Conservation (phyloP, 2,888 invertebrate genomes). For the Melanchra persicariae region DNA sequence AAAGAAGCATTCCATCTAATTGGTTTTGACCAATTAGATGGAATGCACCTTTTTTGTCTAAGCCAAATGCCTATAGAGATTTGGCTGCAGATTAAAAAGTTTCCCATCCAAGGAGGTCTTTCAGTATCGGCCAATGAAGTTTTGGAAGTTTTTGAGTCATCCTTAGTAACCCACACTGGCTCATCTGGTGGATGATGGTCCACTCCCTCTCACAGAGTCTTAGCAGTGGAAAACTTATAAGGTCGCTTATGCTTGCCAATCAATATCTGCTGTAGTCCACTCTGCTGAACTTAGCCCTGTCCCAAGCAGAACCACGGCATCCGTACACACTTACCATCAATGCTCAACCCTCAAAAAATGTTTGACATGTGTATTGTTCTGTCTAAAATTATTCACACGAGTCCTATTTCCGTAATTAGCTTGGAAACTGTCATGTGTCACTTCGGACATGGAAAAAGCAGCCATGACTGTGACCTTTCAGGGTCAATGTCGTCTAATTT, state of each 20-base stretch:
- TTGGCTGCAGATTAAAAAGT: neutral
- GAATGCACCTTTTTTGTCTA: no score
- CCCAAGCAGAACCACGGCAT: no score
- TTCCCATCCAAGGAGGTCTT: neutral
- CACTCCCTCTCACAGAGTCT: neutral
- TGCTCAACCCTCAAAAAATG: neutral
- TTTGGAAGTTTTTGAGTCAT: neutral
- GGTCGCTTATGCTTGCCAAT: neutral
- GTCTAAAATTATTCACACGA: slow-evolving; percentile 14
- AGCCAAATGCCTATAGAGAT: no score
- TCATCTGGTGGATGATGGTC: neutral
- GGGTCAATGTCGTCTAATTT: slow-evolving; percentile 50
- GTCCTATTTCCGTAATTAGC: slow-evolving; percentile 48
- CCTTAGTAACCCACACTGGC: neutral
- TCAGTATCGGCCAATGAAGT: neutral
- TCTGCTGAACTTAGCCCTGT: neutral
- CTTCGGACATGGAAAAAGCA: slow-evolving; percentile 41
- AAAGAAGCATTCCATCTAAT: neutral
- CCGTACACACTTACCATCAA: neutral
- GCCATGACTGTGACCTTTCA: slow-evolving; percentile 57
- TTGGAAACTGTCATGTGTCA: slow-evolving; percentile 31
- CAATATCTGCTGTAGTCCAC: no score
- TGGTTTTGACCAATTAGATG: no score
- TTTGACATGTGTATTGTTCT: slow-evolving; percentile 3
- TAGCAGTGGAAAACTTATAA: neutral